Conservation (phyloP, 2,113 vertebrate genomes). For the Ploceus nigricollis region DNA sequence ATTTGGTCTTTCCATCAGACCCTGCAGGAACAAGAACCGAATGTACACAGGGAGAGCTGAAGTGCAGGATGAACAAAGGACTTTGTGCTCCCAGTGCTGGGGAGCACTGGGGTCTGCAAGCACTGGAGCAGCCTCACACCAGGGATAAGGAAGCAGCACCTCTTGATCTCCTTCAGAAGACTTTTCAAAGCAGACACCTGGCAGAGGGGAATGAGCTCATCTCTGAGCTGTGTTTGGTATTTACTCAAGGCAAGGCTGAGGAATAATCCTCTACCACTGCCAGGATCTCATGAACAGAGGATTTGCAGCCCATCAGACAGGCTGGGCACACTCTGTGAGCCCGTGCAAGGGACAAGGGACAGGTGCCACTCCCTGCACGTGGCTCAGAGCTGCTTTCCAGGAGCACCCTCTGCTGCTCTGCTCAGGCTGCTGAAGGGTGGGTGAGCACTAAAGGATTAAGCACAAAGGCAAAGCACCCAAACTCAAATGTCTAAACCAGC, state of each 20-base stretch:
- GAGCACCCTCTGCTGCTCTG: not conserved
- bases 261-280: not conserved
- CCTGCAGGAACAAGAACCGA: not conserved
- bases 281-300: not conserved
- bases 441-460: not conserved
- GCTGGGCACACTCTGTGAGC: not conserved
- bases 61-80: not conserved
- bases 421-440: not conserved
- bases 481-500: not conserved
- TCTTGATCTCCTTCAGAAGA: not conserved
- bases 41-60: fast-evolving
- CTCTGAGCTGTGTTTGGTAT: not conserved
- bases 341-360: not conserved
- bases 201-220: not conserved
- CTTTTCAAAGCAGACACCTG: not conserved
- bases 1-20: not conserved
- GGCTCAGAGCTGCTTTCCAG: not conserved
- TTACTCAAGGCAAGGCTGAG: not conserved
- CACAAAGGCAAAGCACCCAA: not conserved
- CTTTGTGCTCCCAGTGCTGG: not conserved
- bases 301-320: not conserved
- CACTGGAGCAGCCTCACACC: not conserved
- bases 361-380: fast-evolving
- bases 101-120: not conserved
- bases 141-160: not conserved